Conservation (phyloP, 1,140 invertebrate species). For the Laupala kohalensis region DNA sequence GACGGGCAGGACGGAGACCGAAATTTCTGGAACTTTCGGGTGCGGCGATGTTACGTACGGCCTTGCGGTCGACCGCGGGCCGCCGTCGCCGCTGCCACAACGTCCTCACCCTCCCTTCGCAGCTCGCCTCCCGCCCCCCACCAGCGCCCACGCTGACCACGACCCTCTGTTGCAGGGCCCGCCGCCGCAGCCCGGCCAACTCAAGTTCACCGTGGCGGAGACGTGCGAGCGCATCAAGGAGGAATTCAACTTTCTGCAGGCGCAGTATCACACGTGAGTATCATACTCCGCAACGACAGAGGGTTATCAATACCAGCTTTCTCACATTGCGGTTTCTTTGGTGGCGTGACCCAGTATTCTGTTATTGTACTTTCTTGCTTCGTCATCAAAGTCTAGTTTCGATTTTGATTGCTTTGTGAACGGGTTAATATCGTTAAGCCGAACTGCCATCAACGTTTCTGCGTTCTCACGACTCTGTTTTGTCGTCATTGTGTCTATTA, state of each 20-base stretch:
- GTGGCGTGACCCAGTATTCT: no score
- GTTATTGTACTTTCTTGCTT: no score
- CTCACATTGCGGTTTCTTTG: no score
- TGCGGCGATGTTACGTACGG: neutral
- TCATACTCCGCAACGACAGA: neutral
- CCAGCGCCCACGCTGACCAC: no score
- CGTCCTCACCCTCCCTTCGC: neutral
- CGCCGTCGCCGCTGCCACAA: neutral
- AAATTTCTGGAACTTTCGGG: neutral
- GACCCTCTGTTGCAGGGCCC: constrained; percentile 58
- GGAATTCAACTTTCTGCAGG: constrained; percentile 96
- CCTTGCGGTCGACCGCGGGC: neutral
- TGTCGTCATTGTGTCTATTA: no score
- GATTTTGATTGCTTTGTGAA: no score
- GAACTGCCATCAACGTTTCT: no score
- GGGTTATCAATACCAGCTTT: no score
- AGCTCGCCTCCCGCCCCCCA: neutral
- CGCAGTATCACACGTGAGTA: constrained; percentile 96
- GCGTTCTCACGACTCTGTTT: no score
- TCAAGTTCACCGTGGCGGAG: constrained; percentile 93
- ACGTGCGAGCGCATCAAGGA: constrained; percentile 97
- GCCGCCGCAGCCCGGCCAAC: constrained; percentile 66
- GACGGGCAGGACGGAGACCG: neutral
- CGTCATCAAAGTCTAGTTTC: no score
- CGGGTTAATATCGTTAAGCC: no score